Conservation (phyloP, 2,888 invertebrate genomes). For the Eupelmus urozonus region DNA sequence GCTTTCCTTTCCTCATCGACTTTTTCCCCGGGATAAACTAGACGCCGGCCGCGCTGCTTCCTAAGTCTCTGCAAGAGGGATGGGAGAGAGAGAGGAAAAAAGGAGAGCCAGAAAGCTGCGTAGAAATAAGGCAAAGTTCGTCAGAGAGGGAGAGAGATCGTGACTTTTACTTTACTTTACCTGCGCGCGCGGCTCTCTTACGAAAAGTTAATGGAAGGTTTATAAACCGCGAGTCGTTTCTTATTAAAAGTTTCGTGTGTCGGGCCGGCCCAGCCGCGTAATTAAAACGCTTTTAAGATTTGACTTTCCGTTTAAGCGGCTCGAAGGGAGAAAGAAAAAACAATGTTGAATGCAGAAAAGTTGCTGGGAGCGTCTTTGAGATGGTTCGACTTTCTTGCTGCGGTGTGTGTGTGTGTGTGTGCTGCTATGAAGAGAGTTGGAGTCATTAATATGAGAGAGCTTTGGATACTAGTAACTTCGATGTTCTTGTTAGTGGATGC, state of each 20-base stretch:
- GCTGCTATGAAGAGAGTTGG: too few relatives aligned
- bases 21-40: conserved; percentile 10
- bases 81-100: background rate
- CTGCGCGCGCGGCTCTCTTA: conserved; percentile 23
- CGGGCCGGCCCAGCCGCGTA: conserved; percentile 14
- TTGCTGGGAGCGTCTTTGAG: too few relatives aligned
- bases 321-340: conserved; percentile 13
- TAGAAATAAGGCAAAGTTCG: conserved; percentile 52
- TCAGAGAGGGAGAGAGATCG: conserved; percentile 2
- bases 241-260: conserved; percentile 57
- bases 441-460: too few relatives aligned
- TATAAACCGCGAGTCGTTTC: conserved; percentile 56
- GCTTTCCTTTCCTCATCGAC: conserved; percentile 1
- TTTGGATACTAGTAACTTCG: too few relatives aligned
- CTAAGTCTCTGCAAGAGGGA: conserved; percentile 13
- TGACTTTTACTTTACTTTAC: conserved; percentile 47
- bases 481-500: too few relatives aligned
- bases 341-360: conserved; percentile 40
- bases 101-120: background rate
- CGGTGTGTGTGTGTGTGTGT: background rate
- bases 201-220: conserved; percentile 55
- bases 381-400: background rate
- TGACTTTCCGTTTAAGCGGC: conserved; percentile 50
- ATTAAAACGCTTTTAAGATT: conserved; percentile 55
- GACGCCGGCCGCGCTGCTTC: background rate